Percentiles rank a stretch among this genome's conserved stretches.
Evolutionary conservation across 2,888 invertebrate species (phyloP).

Genomic region (Caenorhabditis doughertyi): DNA sequence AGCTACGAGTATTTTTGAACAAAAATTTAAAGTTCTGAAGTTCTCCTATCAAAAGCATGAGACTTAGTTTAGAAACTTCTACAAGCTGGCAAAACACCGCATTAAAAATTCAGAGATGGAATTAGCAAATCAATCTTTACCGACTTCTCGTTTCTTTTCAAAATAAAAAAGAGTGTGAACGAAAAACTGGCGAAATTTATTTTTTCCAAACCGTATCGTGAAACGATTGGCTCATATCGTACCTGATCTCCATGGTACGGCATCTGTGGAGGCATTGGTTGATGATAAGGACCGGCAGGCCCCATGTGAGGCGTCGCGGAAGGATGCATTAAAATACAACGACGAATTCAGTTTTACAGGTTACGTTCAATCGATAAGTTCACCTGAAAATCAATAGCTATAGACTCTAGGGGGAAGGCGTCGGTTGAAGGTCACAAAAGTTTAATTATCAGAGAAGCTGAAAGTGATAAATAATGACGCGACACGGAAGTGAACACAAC

Average conservation of each 20-base stretch:
- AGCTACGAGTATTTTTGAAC: not conserved
- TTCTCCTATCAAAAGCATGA: too few relatives aligned
- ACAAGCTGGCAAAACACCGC: too few relatives aligned
- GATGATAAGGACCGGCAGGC: slow-evolving; percentile 45
- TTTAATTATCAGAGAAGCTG: not conserved
- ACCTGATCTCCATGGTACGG: slow-evolving; percentile 52
- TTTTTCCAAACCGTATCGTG: too few relatives aligned
- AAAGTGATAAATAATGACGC: slow-evolving; percentile 4
- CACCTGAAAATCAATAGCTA: not conserved
- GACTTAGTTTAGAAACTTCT: too few relatives aligned
- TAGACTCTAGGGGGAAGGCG: too few relatives aligned
- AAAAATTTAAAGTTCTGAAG: not conserved
- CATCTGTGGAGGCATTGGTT: slow-evolving; percentile 23
- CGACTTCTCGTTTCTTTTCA: too few relatives aligned
- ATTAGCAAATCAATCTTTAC: too few relatives aligned
- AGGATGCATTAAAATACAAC: slow-evolving; percentile 12
- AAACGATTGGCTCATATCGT: too few relatives aligned
- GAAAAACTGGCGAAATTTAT: not conserved
- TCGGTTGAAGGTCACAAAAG: not conserved
- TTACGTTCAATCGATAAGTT: not conserved
- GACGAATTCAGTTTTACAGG: slow-evolving; percentile 17
- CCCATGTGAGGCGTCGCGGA: slow-evolving; percentile 24
- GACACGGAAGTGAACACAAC: slow-evolving; percentile 6
- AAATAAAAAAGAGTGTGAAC: not conserved
- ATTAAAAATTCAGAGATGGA: too few relatives aligned